These are phyloP conservation scores for Drosophila setosimentum DNA, from an alignment of 2,888 invertebrate genomes.

Conservation along the genomic window DNA sequence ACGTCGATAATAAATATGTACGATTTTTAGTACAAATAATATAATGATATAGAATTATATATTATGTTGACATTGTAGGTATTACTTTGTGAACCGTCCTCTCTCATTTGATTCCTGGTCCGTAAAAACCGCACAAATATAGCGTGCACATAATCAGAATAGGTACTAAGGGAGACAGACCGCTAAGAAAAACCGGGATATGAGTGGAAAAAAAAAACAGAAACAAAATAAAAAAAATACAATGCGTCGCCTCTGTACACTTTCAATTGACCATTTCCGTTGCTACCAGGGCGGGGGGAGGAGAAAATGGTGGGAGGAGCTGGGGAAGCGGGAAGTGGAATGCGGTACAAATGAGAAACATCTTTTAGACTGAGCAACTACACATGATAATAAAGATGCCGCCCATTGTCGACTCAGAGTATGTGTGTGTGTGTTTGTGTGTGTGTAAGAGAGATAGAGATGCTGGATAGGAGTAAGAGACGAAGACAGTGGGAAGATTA, in stretches of 20 bases:
- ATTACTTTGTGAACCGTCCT: constrained; percentile 17
- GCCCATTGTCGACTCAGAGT: background rate
- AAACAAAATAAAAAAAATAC: constrained; percentile 11
- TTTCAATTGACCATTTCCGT: constrained; percentile 62
- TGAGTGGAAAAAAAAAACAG: background rate
- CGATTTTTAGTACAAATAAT: too few relatives aligned
- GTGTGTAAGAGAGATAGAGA: background rate
- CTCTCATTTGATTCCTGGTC: constrained; percentile 4
- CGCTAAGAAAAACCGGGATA: constrained; percentile 11
- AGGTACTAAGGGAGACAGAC: constrained; percentile 14
- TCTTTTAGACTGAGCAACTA: constrained; percentile 18
- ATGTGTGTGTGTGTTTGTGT: background rate
- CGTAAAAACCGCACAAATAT: constrained; percentile 31
- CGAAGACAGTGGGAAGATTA: background rate
- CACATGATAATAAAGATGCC: constrained; percentile 14
- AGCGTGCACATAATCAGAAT: constrained; percentile 34
- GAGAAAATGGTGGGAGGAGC: background rate
- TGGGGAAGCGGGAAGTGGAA: constrained; percentile 2
- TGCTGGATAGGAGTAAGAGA: background rate
- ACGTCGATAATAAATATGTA: background rate
- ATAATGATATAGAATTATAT: background rate
- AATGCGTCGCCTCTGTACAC: constrained; percentile 50
- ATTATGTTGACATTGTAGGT: background rate
- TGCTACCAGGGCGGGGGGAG: background rate
- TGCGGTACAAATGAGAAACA: constrained; percentile 29